Evolutionary conservation across 2,797 vertebrate genomes (phyloP).

Genomic region (Notolepis coatsorum): DNA sequence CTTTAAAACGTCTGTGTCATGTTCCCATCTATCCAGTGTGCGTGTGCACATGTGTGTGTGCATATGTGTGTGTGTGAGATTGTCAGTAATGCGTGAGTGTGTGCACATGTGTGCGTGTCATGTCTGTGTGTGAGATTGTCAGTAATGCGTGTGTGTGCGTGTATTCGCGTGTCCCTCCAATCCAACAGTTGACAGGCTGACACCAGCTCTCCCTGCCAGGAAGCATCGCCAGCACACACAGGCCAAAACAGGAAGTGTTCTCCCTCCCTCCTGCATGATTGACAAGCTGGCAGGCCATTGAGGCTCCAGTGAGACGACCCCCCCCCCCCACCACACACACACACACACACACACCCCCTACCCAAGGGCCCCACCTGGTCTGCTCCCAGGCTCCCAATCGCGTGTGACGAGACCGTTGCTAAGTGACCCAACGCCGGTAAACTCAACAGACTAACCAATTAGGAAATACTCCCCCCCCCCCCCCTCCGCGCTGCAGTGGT

Average conservation of each 20-base stretch:
- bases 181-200: constrained; percentile 46
- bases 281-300: constrained; percentile 76
- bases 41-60: constrained; percentile 75
- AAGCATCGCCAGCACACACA: constrained; percentile 80
- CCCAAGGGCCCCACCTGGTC: constrained; percentile 73
- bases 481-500: too few species aligned
- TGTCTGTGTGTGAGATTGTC: constrained; percentile 50
- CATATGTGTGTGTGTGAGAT: constrained; percentile 36
- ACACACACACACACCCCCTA: too few species aligned
- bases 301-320: constrained; percentile 60
- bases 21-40: too few species aligned
- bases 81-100: not conserved
- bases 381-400: constrained; percentile 73
- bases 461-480: too few species aligned
- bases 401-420: constrained; percentile 65
- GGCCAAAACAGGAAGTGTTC: constrained; percentile 90
- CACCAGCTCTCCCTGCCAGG: constrained; percentile 73
- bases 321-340: too few species aligned
- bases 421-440: constrained; percentile 61
- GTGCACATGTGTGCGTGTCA: constrained; percentile 38
- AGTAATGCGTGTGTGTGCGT: constrained; percentile 64
- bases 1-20: constrained; percentile 8
- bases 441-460: too few species aligned
- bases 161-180: constrained; percentile 37
- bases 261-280: constrained; percentile 70